Conservation (phyloP, 2,888 invertebrate species). For the Timandra comae region DNA sequence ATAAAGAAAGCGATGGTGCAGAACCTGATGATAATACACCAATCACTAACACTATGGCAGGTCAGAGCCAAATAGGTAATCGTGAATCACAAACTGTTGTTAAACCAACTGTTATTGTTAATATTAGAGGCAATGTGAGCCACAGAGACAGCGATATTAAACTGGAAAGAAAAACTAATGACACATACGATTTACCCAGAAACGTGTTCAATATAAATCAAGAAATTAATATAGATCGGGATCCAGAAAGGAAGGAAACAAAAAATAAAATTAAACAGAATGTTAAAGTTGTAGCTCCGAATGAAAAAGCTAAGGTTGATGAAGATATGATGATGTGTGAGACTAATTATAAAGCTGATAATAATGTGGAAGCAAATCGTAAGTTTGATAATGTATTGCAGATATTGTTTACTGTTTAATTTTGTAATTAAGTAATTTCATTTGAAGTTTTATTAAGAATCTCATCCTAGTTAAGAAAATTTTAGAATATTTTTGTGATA, state of each 20-base stretch:
- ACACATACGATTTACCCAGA: conserved; percentile 35
- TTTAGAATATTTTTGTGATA: conserved; percentile 2
- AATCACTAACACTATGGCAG: conserved; percentile 53
- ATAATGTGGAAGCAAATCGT: conserved; percentile 31
- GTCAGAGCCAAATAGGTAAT: conserved; percentile 67
- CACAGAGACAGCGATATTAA: conserved; percentile 58
- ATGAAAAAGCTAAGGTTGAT: conserved; percentile 31
- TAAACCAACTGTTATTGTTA: conserved; percentile 68
- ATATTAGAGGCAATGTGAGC: conserved; percentile 57
- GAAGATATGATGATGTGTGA: conserved; percentile 61
- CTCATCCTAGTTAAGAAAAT: neutral
- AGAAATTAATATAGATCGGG: conserved; percentile 56
- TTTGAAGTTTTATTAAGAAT: neutral
- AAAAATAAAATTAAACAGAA: conserved; percentile 37
- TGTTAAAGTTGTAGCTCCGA: conserved; percentile 29
- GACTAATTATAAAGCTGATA: conserved; percentile 33
- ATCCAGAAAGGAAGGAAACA: conserved; percentile 24
- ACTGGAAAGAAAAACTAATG: conserved; percentile 44
- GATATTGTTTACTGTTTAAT: conserved; percentile 51
- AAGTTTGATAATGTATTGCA: conserved; percentile 47
- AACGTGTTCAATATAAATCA: conserved; percentile 68
- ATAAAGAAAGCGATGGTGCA: conserved; percentile 30
- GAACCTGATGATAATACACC: conserved; percentile 37
- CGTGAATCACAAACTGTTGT: conserved; percentile 66
- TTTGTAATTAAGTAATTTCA: neutral